phyloP scores from a whole-genome alignment of 1,140 invertebrate species.

The Mactra quadrangularis region DNA sequence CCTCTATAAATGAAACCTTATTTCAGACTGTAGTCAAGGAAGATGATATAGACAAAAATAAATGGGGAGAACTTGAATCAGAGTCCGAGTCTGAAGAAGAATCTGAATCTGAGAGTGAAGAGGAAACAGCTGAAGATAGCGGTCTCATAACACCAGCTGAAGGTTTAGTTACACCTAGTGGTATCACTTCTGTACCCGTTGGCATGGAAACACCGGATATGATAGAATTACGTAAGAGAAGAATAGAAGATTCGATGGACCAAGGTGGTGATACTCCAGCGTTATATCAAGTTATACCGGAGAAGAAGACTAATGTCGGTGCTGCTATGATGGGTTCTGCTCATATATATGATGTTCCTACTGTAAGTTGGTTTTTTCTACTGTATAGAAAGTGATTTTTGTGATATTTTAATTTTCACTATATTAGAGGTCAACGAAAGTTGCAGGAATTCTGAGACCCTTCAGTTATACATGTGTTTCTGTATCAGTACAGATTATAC shows the following conservation, averaged over 20 bases:
- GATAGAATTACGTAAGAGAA: slow-evolving; percentile 98
- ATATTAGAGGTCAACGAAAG: too few species aligned
- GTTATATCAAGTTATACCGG: slow-evolving; percentile 89
- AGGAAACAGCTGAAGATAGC: slow-evolving; percentile 84
- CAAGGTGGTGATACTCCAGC: slow-evolving; percentile 85
- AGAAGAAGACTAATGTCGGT: slow-evolving; percentile 96
- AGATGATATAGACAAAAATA: slow-evolving; percentile 93
- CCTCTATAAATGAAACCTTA: too few species aligned
- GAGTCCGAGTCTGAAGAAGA: slow-evolving; percentile 89
- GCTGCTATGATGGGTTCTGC: slow-evolving; percentile 96
- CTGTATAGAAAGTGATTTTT: too few species aligned
- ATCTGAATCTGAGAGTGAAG: slow-evolving; percentile 87
- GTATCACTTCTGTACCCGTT: slow-evolving; percentile 96
- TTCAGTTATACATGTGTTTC: too few species aligned
- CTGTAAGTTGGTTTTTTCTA: slow-evolving; percentile 83
- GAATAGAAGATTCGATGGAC: slow-evolving; percentile 98
- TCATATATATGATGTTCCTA: slow-evolving; percentile 96
- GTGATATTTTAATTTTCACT: too few species aligned
- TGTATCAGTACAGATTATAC: too few species aligned
- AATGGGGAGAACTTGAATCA: slow-evolving; percentile 99
- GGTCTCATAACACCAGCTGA: slow-evolving; percentile 86
- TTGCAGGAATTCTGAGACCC: too few species aligned
- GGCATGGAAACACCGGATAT: slow-evolving; percentile 99
- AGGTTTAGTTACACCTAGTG: slow-evolving; percentile 95
- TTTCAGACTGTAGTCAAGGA: slow-evolving; percentile 86